These are phyloP conservation scores for Melanophora roralis DNA, from an alignment of 2,888 invertebrate genomes.

Conservation along the genomic window DNA sequence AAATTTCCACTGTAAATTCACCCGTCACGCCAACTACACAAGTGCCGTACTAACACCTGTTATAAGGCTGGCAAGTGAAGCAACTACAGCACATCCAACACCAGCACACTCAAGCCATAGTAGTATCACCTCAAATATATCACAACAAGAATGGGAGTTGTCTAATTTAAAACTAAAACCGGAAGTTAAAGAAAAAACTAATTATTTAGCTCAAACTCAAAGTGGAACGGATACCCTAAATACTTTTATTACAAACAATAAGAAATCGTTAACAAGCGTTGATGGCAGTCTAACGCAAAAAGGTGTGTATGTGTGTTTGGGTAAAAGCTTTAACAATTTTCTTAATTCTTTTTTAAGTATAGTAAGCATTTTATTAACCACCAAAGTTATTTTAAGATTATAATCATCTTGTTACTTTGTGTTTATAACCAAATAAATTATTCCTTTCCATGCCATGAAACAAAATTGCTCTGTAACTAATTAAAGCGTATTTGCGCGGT, in stretches of 20 bases:
- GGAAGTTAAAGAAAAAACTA: slow-evolving; percentile 68
- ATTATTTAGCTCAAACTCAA: neutral
- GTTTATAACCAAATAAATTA: too few species aligned
- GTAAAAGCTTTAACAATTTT: too few species aligned
- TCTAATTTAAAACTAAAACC: slow-evolving; percentile 75
- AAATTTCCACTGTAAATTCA: slow-evolving; percentile 95
- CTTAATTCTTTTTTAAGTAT: neutral
- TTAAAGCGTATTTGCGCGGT: too few species aligned
- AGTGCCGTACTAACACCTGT: slow-evolving; percentile 88
- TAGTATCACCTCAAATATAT: slow-evolving; percentile 65
- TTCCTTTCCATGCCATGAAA: too few species aligned
- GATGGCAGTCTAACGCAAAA: slow-evolving; percentile 2
- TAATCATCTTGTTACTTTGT: too few species aligned
- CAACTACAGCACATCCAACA: slow-evolving; percentile 69
- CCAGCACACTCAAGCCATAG: slow-evolving; percentile 27
- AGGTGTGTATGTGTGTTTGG: slow-evolving; percentile 27
- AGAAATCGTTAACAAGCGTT: slow-evolving; percentile 17
- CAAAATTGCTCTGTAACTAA: too few species aligned
- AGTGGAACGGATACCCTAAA: neutral
- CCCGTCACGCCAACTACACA: slow-evolving; percentile 90
- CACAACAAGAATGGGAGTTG: slow-evolving; percentile 77
- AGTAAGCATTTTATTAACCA: too few species aligned
- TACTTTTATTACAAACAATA: neutral
- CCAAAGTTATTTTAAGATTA: too few species aligned
- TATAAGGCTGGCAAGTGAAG: slow-evolving; percentile 63